Evolutionary conservation across 2,797 vertebrate species (phyloP).

Genomic region (Protosalanx chinensis): DNA sequence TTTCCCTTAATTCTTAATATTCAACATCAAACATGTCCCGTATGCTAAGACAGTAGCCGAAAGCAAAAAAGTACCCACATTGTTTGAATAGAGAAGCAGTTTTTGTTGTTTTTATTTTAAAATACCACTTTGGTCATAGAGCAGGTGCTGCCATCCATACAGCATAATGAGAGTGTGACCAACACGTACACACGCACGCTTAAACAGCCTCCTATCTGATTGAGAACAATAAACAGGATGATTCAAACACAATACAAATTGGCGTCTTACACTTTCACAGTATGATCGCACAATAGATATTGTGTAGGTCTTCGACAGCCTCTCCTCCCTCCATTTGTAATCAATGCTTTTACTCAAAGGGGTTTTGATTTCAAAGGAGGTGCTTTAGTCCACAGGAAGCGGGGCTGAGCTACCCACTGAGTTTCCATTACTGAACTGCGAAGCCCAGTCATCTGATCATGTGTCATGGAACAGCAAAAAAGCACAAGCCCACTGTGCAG

Average conservation of each 20-base stretch:
- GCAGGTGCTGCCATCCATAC: not conserved
- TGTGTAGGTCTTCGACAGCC: constrained; percentile 39
- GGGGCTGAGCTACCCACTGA: constrained; percentile 14
- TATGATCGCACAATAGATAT: constrained; percentile 24
- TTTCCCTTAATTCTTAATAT: constrained; percentile 37
- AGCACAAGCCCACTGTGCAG: constrained; percentile 23
- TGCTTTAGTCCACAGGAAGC: constrained; percentile 2
- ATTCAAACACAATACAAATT: constrained; percentile 23
- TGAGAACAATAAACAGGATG: constrained; percentile 6
- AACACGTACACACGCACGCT: not conserved
- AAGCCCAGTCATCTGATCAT: constrained; percentile 24
- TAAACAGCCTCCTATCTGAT: constrained; percentile 11
- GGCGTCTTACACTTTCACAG: constrained; percentile 16
- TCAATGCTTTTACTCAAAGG: constrained; percentile 28
- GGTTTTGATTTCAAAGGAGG: constrained; percentile 12
- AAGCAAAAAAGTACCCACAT: constrained; percentile 52
- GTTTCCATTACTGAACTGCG: constrained; percentile 27
- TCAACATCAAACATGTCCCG: constrained; percentile 61
- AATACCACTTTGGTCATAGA: not conserved
- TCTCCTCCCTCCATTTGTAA: constrained; percentile 23
- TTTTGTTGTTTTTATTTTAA: constrained; percentile 20
- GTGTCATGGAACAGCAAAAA: constrained; percentile 17
- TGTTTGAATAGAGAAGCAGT: constrained; percentile 52
- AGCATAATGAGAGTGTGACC: not conserved
- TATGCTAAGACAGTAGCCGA: constrained; percentile 39